Evolutionary conservation across 1,140 invertebrate genomes (phyloP).

Genomic region (Bombus pascuorum): DNA sequence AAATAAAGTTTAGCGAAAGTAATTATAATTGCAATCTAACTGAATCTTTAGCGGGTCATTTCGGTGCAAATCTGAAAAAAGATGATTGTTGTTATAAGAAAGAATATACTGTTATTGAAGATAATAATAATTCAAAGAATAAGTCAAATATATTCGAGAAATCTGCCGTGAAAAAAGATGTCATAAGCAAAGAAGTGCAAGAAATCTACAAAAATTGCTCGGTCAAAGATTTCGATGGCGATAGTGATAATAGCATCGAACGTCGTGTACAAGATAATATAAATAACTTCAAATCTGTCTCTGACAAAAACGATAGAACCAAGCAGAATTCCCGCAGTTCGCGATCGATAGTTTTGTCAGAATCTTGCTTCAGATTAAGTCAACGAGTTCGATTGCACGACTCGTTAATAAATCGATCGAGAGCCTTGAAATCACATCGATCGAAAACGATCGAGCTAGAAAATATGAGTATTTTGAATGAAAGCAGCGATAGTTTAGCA

Average conservation of each 20-base stretch:
- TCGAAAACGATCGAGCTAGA: slow-evolving; percentile 1
- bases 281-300: background rate
- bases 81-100: background rate
- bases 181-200: background rate
- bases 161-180: background rate
- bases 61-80: too few species aligned
- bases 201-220: slow-evolving; percentile 47
- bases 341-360: background rate
- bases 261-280: background rate
- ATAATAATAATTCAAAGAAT: background rate
- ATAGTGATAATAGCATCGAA: slow-evolving; percentile 44
- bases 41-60: background rate
- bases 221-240: slow-evolving; percentile 46
- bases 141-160: too few species aligned
- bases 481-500: slow-evolving; percentile 67
- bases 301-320: background rate
- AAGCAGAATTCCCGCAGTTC: background rate
- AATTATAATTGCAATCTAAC: background rate
- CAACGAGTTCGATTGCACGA: background rate
- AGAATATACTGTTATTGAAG: background rate
- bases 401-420: background rate
- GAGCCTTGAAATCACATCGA: background rate
- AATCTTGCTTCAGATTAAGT: slow-evolving; percentile 34
- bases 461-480: slow-evolving; percentile 63
- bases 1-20: background rate